These are phyloP conservation scores for Cabera pusaria DNA, from an alignment of 2,888 invertebrate genomes.

Conservation along the genomic window DNA sequence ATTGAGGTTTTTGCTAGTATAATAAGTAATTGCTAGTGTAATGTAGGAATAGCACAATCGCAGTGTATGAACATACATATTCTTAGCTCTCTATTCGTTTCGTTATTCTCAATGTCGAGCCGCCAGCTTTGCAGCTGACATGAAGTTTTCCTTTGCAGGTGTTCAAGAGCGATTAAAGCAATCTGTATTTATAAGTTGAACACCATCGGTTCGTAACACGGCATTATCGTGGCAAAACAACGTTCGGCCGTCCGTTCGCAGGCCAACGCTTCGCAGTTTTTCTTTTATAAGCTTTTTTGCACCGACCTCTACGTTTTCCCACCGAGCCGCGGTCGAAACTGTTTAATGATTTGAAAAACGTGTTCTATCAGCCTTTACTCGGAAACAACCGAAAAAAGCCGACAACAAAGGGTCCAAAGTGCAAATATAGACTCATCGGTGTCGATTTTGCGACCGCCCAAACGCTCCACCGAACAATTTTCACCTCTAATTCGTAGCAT, in stretches of 20 bases:
- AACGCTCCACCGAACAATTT: slow-evolving; percentile 36
- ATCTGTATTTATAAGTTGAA: slow-evolving; percentile 44
- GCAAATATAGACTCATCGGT: slow-evolving; percentile 76
- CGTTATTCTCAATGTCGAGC: too few relatives aligned
- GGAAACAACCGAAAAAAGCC: slow-evolving; percentile 81
- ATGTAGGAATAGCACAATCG: too few relatives aligned
- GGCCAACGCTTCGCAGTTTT: slow-evolving; percentile 55
- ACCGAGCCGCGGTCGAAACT: slow-evolving; percentile 77
- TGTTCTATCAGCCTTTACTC: slow-evolving; percentile 82
- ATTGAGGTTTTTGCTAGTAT: too few relatives aligned
- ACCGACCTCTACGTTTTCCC: slow-evolving; percentile 59
- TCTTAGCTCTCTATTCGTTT: too few relatives aligned
- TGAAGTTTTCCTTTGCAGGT: too few relatives aligned
- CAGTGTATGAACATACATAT: too few relatives aligned
- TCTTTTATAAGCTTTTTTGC: slow-evolving; percentile 50
- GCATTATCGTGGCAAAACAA: slow-evolving; percentile 64
- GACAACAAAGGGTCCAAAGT: slow-evolving; percentile 77
- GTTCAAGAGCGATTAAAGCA: too few relatives aligned
- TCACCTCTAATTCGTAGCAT: slow-evolving; percentile 37
- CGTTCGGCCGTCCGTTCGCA: slow-evolving; percentile 57
- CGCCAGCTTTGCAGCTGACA: too few relatives aligned
- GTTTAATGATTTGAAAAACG: slow-evolving; percentile 84
- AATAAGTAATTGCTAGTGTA: too few relatives aligned
- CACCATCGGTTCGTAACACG: slow-evolving; percentile 34
- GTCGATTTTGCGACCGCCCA: slow-evolving; percentile 35